A percentile compares a stretch with the other conserved stretches of the same genome.
Evolutionary conservation across 2,797 vertebrate species (phyloP).

Genomic region (Rhabdophis nuchalis): DNA sequence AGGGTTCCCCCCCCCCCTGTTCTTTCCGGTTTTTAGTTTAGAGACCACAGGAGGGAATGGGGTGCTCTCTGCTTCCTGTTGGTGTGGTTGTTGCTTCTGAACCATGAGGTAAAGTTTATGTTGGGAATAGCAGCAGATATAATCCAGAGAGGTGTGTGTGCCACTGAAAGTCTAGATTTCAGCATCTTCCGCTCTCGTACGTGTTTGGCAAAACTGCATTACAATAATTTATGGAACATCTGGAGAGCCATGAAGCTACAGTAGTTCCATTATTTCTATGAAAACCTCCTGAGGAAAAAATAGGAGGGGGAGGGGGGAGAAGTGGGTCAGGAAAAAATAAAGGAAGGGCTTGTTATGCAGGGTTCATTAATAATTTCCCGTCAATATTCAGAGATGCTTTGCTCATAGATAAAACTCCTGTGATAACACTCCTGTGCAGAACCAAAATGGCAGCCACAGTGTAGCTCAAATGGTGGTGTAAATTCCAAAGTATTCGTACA

Average conservation of each 20-base stretch:
- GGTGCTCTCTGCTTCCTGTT: not conserved
- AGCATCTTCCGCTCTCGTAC: slow-evolving; percentile 46
- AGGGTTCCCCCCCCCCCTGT: too few species aligned
- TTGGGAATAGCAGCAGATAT: not conserved
- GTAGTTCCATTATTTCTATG: slow-evolving; percentile 51
- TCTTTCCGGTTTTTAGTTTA: not conserved
- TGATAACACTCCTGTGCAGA: slow-evolving; percentile 62
- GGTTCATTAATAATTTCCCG: slow-evolving; percentile 52
- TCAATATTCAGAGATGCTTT: slow-evolving; percentile 49
- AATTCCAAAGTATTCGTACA: slow-evolving; percentile 71
- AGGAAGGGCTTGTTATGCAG: slow-evolving; percentile 23
- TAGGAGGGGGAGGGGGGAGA: not conserved
- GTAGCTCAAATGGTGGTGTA: slow-evolving; percentile 73
- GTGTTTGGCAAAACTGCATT: slow-evolving; percentile 59
- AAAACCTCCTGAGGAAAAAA: not conserved
- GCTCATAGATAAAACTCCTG: slow-evolving; percentile 54
- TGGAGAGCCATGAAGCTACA: slow-evolving; percentile 46
- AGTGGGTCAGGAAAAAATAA: not conserved
- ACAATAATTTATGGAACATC: slow-evolving; percentile 48
- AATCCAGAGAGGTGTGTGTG: not conserved
- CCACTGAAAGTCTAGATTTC: not conserved
- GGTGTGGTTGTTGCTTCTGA: not conserved
- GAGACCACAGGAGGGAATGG: not conserved
- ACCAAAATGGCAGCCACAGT: slow-evolving; percentile 67
- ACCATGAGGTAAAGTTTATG: not conserved